Conservation (phyloP, 2,888 invertebrate species). For the Cynaeus angustus region DNA sequence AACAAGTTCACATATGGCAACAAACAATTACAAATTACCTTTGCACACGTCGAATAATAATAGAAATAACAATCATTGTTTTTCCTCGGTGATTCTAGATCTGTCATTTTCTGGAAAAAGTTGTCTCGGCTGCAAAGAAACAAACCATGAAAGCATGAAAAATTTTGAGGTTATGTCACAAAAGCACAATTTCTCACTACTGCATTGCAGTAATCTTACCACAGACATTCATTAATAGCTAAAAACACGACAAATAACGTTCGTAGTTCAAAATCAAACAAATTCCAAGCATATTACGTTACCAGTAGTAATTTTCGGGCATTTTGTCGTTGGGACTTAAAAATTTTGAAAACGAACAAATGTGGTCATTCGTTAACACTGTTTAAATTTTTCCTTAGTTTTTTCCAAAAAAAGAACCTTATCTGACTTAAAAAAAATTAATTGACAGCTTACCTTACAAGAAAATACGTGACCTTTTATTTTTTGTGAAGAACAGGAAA, state of each 20-base stretch:
- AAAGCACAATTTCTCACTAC: not conserved
- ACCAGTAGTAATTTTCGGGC: slow-evolving; percentile 60
- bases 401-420: slow-evolving; percentile 46
- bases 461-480: slow-evolving; percentile 55
- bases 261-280: too few species aligned
- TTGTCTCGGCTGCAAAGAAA: slow-evolving; percentile 67
- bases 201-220: slow-evolving; percentile 6
- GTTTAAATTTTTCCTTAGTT: slow-evolving; percentile 8
- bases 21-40: slow-evolving; percentile 75
- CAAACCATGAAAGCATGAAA: slow-evolving; percentile 37
- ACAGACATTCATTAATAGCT: not conserved
- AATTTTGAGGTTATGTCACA: slow-evolving; percentile 60
- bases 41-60: slow-evolving; percentile 89
- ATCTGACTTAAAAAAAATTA: slow-evolving; percentile 39
- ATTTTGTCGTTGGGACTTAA: slow-evolving; percentile 48
- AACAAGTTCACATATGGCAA: slow-evolving; percentile 52
- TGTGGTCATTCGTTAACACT: not conserved
- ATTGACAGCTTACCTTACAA: slow-evolving; percentile 53
- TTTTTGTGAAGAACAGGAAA: slow-evolving; percentile 49
- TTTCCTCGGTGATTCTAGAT: slow-evolving; percentile 82
- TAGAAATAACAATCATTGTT: slow-evolving; percentile 92
- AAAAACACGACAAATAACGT: too few species aligned
- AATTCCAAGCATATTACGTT: slow-evolving; percentile 41
- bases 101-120: slow-evolving; percentile 71
- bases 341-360: slow-evolving; percentile 24